Evolutionary conservation across 2,888 invertebrate genomes (phyloP), one percentile per base, ranked within the genome.

Genomic region (Psococerastis gibbosa): DNA sequence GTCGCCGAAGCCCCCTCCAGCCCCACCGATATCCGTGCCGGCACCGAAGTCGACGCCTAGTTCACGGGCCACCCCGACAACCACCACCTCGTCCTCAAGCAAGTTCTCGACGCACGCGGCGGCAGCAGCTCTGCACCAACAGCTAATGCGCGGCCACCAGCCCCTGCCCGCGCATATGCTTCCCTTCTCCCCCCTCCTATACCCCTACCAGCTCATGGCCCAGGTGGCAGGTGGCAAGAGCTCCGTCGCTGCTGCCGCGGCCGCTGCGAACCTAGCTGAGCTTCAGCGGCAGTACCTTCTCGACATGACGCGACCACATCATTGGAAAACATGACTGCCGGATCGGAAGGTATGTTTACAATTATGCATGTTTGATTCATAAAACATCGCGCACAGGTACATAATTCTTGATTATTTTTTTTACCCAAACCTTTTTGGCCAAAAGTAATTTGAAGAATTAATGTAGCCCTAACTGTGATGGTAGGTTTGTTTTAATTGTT

Each of bases 261-360:
- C 60, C 15, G 60, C 70, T 51, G 67, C 68, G 2, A 64, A 64
- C 52, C 62, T 78, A 56, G 80, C 77, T 1, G 87, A 88, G 53
- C 69, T 87, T 50, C 94, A 94, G 67, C 71, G 94, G 45, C 94
- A 94, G 68, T 94, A 94, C 69, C 71, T 95, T 56, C 72, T 95
- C 49, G 94, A 95, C 63, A 91, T 95, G 89, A 51, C 51, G 9
- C 33, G 35, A 22, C 43, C 49, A 4, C 43, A 45, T 23, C 42
- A 43, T 34, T 38, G 35, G 45, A 43, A 43, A 38, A 38, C 38
- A 38, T 38, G 38, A 38, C 38, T 38, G 38, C 38, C 38, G 20
- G 38, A 38, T 13, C 17, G 38, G 38, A 38, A 38, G 38, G 27
- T 27, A 27, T 27, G 27, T 11, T n/a, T n/a, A n/a, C n/a, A n/a